Base-by-base conservation (phyloP, 2,797 vertebrate genomes). In the Spinus olivaceus region DNA sequence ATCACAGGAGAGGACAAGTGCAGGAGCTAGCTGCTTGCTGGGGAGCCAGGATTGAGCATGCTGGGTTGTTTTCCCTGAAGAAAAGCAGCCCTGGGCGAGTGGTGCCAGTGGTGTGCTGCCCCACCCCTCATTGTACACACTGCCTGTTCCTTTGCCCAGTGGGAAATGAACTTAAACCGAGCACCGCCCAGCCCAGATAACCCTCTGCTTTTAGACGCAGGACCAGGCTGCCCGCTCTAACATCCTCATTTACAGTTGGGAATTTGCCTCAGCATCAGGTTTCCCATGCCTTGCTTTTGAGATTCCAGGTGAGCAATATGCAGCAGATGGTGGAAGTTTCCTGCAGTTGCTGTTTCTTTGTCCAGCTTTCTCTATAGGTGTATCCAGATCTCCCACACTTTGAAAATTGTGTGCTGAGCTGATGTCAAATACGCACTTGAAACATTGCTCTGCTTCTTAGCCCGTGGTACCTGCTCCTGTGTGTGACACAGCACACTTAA, bases 111-210 rank as follows among this genome's bases (percentile, higher is more conserved):
- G 50, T 19, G 54, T 27, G 30, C 80, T 72, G 86, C 92, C 85
- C 74, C 92, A 85, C 84, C 94, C 91, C n/a, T 0, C 64, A 77
- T 25, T 91, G 95, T 92, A 89, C 89, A 85, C 86, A 64, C 25
- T 37, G 77, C 47, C 73, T 33, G 47, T 24, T 57, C 86, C 73
- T 63, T 39, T 12, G 33, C 81, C 4, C 28, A 30, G 39, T 60
- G 91, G 74, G 91, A 91, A 87, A 35, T 13, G 71, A 51, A 53
- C 51, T 70, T 64, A 64, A 72, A 69, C 32, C 7, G 3, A 73
- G 94, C 30, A 80, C 70, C 22, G 44, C 74, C 81, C 71, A 30
- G 33, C 37, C 16, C 89, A 64, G 53, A 53, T 53, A 59, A 66
- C 10, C 12, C 39, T 27, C 37, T 56, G 23, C 47, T 77, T 49